Conservation (phyloP, 2,888 invertebrate species). For the Leptura quadrifasciata region DNA sequence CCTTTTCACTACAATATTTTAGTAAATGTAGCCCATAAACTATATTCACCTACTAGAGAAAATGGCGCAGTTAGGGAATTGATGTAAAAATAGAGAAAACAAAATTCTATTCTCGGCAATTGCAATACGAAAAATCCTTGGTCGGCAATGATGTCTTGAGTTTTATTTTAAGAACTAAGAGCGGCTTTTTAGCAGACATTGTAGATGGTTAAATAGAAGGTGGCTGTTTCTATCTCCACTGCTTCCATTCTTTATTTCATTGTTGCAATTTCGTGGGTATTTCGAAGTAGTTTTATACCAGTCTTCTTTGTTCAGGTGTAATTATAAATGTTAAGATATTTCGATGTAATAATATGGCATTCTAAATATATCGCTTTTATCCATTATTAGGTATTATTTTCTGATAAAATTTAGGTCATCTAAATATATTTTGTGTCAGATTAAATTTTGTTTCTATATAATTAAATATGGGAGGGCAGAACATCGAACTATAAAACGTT, state of each 20-base stretch:
- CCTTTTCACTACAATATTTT: slow-evolving; percentile 8
- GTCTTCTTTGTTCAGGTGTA: too few relatives aligned
- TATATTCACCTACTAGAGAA: slow-evolving; percentile 38
- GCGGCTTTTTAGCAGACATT: slow-evolving; percentile 24
- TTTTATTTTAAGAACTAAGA: slow-evolving; percentile 38
- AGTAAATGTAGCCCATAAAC: slow-evolving; percentile 38
- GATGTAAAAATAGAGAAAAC: slow-evolving; percentile 36
- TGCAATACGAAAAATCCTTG: slow-evolving; percentile 37
- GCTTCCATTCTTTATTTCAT: slow-evolving; percentile 4
- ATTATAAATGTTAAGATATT: too few relatives aligned
- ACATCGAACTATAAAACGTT: too few relatives aligned
- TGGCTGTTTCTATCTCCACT: slow-evolving; percentile 19
- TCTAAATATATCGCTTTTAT: too few relatives aligned
- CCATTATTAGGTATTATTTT: too few relatives aligned
- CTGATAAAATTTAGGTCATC: too few relatives aligned
- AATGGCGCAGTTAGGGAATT: slow-evolving; percentile 33
- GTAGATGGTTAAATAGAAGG: slow-evolving; percentile 35
- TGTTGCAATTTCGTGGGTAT: slow-evolving; percentile 8
- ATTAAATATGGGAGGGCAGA: too few relatives aligned
- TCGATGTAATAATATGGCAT: too few relatives aligned
- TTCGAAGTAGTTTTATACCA: not conserved
- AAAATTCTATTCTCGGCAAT: slow-evolving; percentile 30
- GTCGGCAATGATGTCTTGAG: slow-evolving; percentile 39
- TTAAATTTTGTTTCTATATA: too few relatives aligned
- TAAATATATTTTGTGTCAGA: too few relatives aligned